These are phyloP conservation scores for Drosophila nigritarsus DNA, from an alignment of 2,888 invertebrate genomes.

Conservation along the genomic window DNA sequence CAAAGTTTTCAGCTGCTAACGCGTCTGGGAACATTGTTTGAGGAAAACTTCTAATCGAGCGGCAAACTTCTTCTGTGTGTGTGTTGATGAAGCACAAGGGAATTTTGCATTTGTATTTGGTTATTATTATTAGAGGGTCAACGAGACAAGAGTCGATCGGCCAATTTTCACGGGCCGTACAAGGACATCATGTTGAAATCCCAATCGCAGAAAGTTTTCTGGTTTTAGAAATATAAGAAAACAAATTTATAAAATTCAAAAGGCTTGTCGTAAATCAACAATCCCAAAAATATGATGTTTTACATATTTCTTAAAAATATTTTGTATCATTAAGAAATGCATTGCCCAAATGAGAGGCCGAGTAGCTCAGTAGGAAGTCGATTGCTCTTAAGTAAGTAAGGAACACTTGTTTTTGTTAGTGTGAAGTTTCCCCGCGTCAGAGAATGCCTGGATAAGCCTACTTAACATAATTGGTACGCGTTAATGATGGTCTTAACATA, in stretches of 20 bases:
- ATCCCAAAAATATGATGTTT: neutral
- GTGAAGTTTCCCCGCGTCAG: no score
- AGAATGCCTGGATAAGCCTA: no score
- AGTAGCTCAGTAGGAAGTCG: neutral
- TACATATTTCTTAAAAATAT: neutral
- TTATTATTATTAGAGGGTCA: constrained; percentile 22
- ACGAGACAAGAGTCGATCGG: neutral
- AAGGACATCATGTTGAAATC: neutral
- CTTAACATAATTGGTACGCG: no score
- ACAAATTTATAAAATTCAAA: neutral
- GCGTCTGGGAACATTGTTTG: constrained; percentile 30
- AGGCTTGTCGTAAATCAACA: neutral
- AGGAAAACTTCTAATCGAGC: constrained; percentile 48
- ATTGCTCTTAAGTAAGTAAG: no score
- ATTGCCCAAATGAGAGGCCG: neutral
- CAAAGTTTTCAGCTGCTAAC: constrained; percentile 59
- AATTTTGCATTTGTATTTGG: constrained; percentile 29
- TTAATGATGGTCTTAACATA: no score
- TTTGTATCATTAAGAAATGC: neutral
- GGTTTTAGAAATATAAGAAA: neutral
- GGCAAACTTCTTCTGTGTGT: constrained; percentile 38
- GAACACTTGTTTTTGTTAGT: no score
- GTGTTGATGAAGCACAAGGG: constrained; percentile 37
- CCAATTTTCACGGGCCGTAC: neutral
- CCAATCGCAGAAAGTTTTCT: neutral